Base-by-base conservation (phyloP, 2,113 vertebrate species). In the Dicaeum eximium region DNA sequence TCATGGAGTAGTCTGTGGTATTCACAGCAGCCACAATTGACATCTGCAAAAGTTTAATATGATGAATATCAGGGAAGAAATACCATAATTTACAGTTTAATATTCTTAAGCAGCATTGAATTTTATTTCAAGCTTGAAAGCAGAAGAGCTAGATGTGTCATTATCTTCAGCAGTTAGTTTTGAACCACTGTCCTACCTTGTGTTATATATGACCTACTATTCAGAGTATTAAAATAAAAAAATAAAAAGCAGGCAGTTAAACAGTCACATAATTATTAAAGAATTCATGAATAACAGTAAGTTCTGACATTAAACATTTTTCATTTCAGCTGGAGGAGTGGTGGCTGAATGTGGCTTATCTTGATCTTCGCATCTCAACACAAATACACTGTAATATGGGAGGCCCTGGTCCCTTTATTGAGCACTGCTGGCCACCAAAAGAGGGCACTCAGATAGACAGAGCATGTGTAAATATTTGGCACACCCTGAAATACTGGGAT, bases 281-380 rank as follows among this genome's bases (percentile, higher is more conserved):
- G 18, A 91, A 27, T 31, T 61, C 44, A 31, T 65, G 27, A 33
- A 60, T 82, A 56, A 37, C 60, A 30, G 8, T 58, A 83, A 38
- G 16, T 88, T 91, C 51, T 94, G 35, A 95, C 30, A 5, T 53
- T 86, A 33, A 80, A 47, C 7, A 16, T 70, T 95, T 66, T 94
- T 95, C 65, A 13, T 97, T 98, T 67, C 92, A 99, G 99, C 97
- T 99, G 97, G 99, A 99, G 92, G 98, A 99, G 20, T 99, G 99
- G 99, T 99, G 99, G 99, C 97, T 99, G 90, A 98, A 99, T 50
- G 79, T 95, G 30, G 98, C 98, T 4, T 99, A 99, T 91, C 98
- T 99, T 94, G 99, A 99, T 83, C 86, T 98, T 35, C 99, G 99
- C 25, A 95, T 97, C n/a, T 97, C 99, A 21, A 99, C 99, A 15